These are phyloP conservation scores for Drosophila barbarae DNA, from an alignment of 2,888 invertebrate genomes.

Conservation along the genomic window DNA sequence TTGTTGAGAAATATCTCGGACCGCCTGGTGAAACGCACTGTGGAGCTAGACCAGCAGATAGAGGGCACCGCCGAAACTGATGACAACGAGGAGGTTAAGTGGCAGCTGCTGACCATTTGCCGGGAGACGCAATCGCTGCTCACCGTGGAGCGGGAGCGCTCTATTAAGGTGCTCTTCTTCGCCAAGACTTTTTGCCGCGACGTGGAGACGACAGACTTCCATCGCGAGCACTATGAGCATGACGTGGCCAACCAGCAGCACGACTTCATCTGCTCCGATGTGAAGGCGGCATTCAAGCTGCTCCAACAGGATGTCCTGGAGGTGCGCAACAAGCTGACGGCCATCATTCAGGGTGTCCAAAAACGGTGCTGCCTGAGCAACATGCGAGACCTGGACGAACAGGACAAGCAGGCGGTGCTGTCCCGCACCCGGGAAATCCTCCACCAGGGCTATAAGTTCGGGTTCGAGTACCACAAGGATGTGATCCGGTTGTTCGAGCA, in stretches of 20 bases:
- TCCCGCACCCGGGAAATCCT: slow-evolving; percentile 87
- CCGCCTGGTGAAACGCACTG: slow-evolving; percentile 80
- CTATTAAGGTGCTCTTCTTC: slow-evolving; percentile 89
- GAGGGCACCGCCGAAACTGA: slow-evolving; percentile 72
- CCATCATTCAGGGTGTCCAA: slow-evolving; percentile 77
- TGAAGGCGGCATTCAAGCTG: slow-evolving; percentile 83
- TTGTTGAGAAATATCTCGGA: slow-evolving; percentile 80
- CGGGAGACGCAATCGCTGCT: slow-evolving; percentile 90
- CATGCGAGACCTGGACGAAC: slow-evolving; percentile 73
- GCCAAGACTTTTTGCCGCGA: slow-evolving; percentile 88
- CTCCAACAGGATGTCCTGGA: slow-evolving; percentile 81
- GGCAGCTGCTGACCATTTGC: slow-evolving; percentile 82
- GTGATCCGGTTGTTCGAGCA: slow-evolving; percentile 81
- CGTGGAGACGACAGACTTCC: slow-evolving; percentile 81
- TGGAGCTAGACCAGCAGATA: slow-evolving; percentile 79
- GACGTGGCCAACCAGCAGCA: slow-evolving; percentile 77
- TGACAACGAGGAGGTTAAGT: slow-evolving; percentile 76
- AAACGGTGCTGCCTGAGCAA: slow-evolving; percentile 76
- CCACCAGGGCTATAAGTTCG: slow-evolving; percentile 93
- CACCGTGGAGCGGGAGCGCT: slow-evolving; percentile 88
- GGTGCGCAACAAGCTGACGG: slow-evolving; percentile 79
- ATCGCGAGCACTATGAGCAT: slow-evolving; percentile 79
- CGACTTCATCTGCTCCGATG: slow-evolving; percentile 81
- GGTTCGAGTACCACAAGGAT: slow-evolving; percentile 87
- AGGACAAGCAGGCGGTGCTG: slow-evolving; percentile 80